Base-by-base conservation (phyloP, 2,113 vertebrate genomes). In the Tautogolabrus adspersus region DNA sequence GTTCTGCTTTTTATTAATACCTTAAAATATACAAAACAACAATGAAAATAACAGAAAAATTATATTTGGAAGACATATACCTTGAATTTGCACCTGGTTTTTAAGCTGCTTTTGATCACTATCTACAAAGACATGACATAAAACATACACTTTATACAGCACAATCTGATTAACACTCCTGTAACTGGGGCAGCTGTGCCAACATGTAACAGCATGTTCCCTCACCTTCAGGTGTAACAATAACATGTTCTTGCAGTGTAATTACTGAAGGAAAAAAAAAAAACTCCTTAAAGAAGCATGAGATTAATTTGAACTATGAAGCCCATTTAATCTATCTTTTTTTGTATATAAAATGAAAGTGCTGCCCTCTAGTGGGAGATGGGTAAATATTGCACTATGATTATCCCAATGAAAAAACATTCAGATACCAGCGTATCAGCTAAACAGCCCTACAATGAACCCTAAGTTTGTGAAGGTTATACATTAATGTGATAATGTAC, bases 361-460 rank as follows among this genome's bases (percentile, higher is more conserved):
- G 80, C 78, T 89, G 57, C 91, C 88, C 73, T 84, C 92, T 89
- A 66, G 87, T 82, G 92, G 62, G 26, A 21, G 23, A 5, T 55
- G 0, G 1, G 1, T 0, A 0, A 12, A 55, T 1, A 73, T 38
- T 61, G 3, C 81, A 88, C 13, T 34, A 37, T 51, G 9, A 30
- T 3, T 40, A 49, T 9, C 6, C 11, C 38, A 59, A 18, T 63
- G 1, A 38, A 30, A n/a, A 51, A 51, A 42, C 16, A 65, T 9
- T 22, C 26, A 52, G 34, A 13, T 22, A 15, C 26, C 19, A 51
- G 56, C 19, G 10, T 8, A 51, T 16, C 12, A 18, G 12, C 13
- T 18, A 47, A 18, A 18, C 18, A 18, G 7, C 4, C 47, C 18
- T 6, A 8, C 46, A 49, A 49, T 49, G 16, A 49, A 19, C 16